Conservation (phyloP, 1,140 invertebrate species). For the Drosophila biarmipes region DNA sequence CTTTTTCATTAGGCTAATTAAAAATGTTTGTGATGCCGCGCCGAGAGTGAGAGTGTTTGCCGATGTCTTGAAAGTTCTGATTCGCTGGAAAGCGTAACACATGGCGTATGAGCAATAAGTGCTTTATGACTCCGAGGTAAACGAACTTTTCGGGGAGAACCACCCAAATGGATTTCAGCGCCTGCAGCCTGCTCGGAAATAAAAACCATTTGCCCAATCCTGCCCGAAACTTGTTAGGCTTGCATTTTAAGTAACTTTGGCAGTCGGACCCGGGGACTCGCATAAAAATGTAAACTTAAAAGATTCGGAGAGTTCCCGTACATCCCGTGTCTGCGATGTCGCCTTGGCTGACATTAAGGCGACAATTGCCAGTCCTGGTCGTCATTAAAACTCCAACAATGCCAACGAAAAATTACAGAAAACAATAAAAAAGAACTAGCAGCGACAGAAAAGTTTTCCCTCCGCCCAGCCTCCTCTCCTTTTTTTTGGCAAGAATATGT, state of each 20-base stretch:
- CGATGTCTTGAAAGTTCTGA: slow-evolving; percentile 61
- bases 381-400: slow-evolving; percentile 80
- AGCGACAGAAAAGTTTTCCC: slow-evolving; percentile 40
- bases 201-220: slow-evolving; percentile 20
- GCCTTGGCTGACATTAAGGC: slow-evolving; percentile 69
- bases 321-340: slow-evolving; percentile 57
- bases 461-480: background rate
- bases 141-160: slow-evolving; percentile 44
- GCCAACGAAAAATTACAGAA: slow-evolving; percentile 52
- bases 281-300: slow-evolving; percentile 60
- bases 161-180: slow-evolving; percentile 40
- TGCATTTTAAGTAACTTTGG: slow-evolving; percentile 45
- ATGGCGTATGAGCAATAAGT: slow-evolving; percentile 74
- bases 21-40: slow-evolving; percentile 59
- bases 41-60: slow-evolving; percentile 44
- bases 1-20: slow-evolving; percentile 83
- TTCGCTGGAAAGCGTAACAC: slow-evolving; percentile 58
- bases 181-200: slow-evolving; percentile 12
- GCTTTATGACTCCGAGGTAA: slow-evolving; percentile 69
- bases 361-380: slow-evolving; percentile 67
- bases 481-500: slow-evolving; percentile 73
- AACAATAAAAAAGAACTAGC: slow-evolving; percentile 55
- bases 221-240: slow-evolving; percentile 38
- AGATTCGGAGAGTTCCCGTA: slow-evolving; percentile 32
- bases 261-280: slow-evolving; percentile 17